Evolutionary conservation across 1,140 invertebrate species (phyloP), one percentile per base, ranked within the genome.

Genomic region (Chymomyza costata): DNA sequence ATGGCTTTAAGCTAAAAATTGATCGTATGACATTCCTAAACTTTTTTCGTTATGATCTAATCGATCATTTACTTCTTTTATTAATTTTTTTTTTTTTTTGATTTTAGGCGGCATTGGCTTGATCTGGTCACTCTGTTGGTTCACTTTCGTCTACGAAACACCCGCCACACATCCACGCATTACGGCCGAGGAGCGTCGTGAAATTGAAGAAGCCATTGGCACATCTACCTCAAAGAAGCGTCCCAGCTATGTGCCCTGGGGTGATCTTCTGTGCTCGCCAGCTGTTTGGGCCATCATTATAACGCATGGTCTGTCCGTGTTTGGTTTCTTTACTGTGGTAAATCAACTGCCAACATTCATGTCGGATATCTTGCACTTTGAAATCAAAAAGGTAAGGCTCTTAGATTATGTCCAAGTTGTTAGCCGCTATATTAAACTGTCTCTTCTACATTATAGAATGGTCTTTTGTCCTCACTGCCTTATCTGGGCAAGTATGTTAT

Each of bases 311-410:
- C 92, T 94, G 46, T 95, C 95, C 54, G 96, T 98, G 52, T 99
- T 96, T 88, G 94, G 95, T 0, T 97, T 96, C 87, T 98, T 98
- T 87, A 97, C 94, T 2, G 91, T 98, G 34, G 90, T 98, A 41
- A 96, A 96, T 84, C 94, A 97, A 78, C 88, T 99, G 47, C 97
- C 97, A 6, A 96, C 93, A 0, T 99, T 97, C 86, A 93, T 98
- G 90, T 94, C 95, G 73, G 91, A 93, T 74, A 94, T 98, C 43
- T 87, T 98, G 6, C 88, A 93, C 65, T 97, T 93, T 73, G 90
- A 96, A 73, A 94, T 98, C 58, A 93, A 96, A 86, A 87, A 92
- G 66, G 70, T 76, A 16, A 30, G 86, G 94, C 95, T 85, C 88
- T 30, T 30, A 30, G n/a, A 6, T n/a, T 6, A 30, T 30, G n/a